A percentile compares a stretch with the other conserved stretches of the same genome.
phyloP scores from a whole-genome alignment of 2,797 vertebrate species.

The Channa striata region DNA sequence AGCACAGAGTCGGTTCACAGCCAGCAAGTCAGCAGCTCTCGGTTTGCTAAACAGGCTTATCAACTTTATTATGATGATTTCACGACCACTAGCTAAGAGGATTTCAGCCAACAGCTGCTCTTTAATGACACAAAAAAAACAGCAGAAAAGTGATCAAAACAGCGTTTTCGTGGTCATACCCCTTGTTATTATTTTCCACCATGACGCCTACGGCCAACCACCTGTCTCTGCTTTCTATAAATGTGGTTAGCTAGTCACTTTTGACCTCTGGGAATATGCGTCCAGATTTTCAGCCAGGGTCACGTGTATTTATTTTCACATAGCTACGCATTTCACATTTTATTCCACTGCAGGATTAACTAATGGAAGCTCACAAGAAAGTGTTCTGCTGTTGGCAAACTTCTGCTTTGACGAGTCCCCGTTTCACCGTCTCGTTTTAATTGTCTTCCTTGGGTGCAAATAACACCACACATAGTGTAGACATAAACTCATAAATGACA shows the following conservation, averaged over 20 bases:
- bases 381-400: background rate
- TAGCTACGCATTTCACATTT: conserved; percentile 11
- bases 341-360: conserved; percentile 2
- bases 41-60: conserved; percentile 62
- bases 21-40: conserved; percentile 64
- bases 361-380: background rate
- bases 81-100: conserved; percentile 53
- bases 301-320: conserved; percentile 20
- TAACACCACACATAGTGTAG: conserved; percentile 52
- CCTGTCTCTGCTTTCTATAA: conserved; percentile 59
- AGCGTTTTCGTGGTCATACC: conserved; percentile 44
- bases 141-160: conserved; percentile 52
- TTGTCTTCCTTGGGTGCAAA: conserved; percentile 52
- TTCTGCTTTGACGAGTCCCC: conserved; percentile 38
- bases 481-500: conserved; percentile 55
- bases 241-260: conserved; percentile 25
- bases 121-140: conserved; percentile 51
- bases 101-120: conserved; percentile 63
- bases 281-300: conserved; percentile 44
- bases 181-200: conserved; percentile 48
- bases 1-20: conserved; percentile 35
- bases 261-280: conserved; percentile 31
- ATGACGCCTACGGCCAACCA: conserved; percentile 43
- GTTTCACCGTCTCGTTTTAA: conserved; percentile 48
- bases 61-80: conserved; percentile 73